Base-by-base conservation (phyloP, 2,797 vertebrate species). In the Microtus obscurus region DNA sequence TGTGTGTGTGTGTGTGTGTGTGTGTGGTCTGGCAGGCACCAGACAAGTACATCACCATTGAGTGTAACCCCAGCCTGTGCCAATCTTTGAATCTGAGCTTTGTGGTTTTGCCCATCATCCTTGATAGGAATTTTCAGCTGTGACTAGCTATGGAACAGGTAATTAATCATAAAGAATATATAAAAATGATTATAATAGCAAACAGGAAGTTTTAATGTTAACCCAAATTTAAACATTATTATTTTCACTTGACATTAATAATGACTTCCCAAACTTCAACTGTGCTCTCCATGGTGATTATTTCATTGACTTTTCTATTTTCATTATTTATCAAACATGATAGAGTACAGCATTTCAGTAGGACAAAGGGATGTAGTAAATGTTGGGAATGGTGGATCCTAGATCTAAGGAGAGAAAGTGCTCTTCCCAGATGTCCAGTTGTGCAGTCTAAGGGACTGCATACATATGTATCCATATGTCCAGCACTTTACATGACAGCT, bases 241-340 rank as follows among this genome's bases (percentile, higher is more conserved):
- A 59, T 87, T 71, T 82, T 77, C 34, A 40, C 78, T 63, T 89
- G 40, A 87, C 63, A 25, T 53, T 56, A 71, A 82, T 86, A 78
- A 61, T 90, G 43, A 53, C 51, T 76, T 19, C 12, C 21, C 19
- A 77, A 27, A 78, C 53, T 10, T 31, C 21, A 45, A 4, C 61
- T 83, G 37, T 85, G 40, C 59, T 91, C 77, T 78, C 53, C 17
- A 21, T 83, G 34, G 37, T 56, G 82, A 29, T 78, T 83, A 40
- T 91, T 87, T 87, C 76, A 95, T 93, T 79, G 79, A 65, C 14
- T 77, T 88, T 91, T 86, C 61, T 76, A 2, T n/a, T 80, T n/a
- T 2, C 59, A 13, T 85, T 73, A 19, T 27, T 81, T 87, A 51
- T 59, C 89, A 93, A 91, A 5, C n/a, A 67, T 79, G 45, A 67